Percentiles rank a stretch among this genome's conserved stretches.
These are phyloP conservation scores for Myotis lucifugus DNA, from an alignment of 2,113 vertebrate species.

Conservation along the genomic window DNA sequence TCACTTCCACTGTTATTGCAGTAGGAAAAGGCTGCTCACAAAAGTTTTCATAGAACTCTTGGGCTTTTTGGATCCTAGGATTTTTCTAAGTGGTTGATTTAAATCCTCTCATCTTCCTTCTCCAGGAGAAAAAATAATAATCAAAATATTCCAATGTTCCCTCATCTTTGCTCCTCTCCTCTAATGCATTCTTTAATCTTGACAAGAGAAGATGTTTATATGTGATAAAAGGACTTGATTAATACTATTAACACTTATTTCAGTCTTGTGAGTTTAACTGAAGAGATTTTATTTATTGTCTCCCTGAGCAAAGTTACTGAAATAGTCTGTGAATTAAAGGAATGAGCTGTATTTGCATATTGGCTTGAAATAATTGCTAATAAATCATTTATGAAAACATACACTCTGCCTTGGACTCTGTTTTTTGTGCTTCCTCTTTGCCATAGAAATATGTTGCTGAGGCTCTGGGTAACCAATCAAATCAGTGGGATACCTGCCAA, in stretches of 20 bases:
- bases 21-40: slow-evolving; percentile 22
- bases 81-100: slow-evolving; percentile 46
- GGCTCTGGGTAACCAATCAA: not conserved
- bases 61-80: not conserved
- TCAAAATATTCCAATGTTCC: not conserved
- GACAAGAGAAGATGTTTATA: slow-evolving; percentile 51
- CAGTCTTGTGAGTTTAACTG: slow-evolving; percentile 70
- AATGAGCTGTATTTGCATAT: slow-evolving; percentile 71
- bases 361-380: slow-evolving; percentile 72
- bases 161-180: slow-evolving; percentile 13
- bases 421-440: slow-evolving; percentile 19
- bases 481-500: not conserved
- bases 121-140: not conserved
- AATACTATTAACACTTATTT: slow-evolving; percentile 53
- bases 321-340: slow-evolving; percentile 74
- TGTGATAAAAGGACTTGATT: slow-evolving; percentile 54
- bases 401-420: slow-evolving; percentile 12
- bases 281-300: slow-evolving; percentile 73
- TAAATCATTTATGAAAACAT: slow-evolving; percentile 69
- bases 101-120: slow-evolving; percentile 15
- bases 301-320: slow-evolving; percentile 73
- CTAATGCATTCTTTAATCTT: slow-evolving; percentile 62
- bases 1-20: not conserved
- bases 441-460: slow-evolving; percentile 51
- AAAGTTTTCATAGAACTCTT: slow-evolving; percentile 46